A percentile compares a stretch with the other conserved stretches of the same genome.
Evolutionary conservation across 2,888 invertebrate species (phyloP).

Genomic region (Galerucella nymphaeae): DNA sequence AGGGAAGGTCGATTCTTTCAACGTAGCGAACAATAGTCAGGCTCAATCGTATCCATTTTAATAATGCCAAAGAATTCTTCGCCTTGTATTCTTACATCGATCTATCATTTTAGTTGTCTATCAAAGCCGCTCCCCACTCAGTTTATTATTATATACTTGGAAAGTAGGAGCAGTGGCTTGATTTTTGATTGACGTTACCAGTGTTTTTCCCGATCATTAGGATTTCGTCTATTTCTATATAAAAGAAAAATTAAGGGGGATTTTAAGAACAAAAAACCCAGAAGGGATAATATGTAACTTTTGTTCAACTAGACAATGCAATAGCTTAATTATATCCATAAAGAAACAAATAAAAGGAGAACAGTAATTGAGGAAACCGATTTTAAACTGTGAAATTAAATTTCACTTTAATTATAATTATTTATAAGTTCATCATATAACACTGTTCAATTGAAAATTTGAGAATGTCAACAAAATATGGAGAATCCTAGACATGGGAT

Average conservation of each 20-base stretch:
- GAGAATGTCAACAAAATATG: constrained; percentile 11
- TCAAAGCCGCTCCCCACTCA: constrained; percentile 31
- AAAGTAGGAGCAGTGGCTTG: constrained; percentile 5
- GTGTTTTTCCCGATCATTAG: constrained; percentile 22
- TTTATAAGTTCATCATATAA: background rate
- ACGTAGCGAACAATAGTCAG: constrained; percentile 26
- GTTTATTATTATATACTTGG: constrained; percentile 30
- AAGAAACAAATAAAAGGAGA: too few relatives aligned
- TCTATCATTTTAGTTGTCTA: constrained; percentile 39
- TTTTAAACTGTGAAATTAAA: too few relatives aligned
- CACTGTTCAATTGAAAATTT: constrained; percentile 1
- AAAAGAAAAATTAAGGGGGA: background rate
- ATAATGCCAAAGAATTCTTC: constrained; percentile 31
- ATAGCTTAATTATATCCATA: too few relatives aligned
- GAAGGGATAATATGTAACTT: background rate
- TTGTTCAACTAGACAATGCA: too few relatives aligned
- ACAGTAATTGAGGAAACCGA: too few relatives aligned
- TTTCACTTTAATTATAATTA: background rate
- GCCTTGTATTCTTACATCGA: constrained; percentile 33
- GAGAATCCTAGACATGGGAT: background rate
- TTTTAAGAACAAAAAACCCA: background rate
- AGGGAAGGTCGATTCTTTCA: constrained; percentile 18
- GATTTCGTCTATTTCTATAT: constrained; percentile 7
- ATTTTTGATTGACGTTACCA: constrained; percentile 30
- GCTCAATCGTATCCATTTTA: constrained; percentile 30